Evolutionary conservation across 2,797 vertebrate species (phyloP), one percentile per base, ranked within the genome.

Genomic region (Bufotes viridis): DNA sequence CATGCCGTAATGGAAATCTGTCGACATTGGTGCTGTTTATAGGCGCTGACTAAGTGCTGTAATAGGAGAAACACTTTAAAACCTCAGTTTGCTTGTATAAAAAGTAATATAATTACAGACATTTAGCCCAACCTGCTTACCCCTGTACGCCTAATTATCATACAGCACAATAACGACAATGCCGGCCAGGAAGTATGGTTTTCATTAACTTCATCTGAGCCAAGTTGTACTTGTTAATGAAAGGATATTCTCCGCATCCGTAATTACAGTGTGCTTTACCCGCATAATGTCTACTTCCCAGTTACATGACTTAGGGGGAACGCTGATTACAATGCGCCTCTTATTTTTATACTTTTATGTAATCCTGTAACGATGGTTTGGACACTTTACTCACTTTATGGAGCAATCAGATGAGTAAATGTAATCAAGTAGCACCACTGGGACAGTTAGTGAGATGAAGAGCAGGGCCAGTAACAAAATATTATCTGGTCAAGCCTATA

Each of bases 31-130:
- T 61, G 78, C 78, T 80, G 57, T 80, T 80, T 80, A 80, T 80
- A 80, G 78, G 2, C 78, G 24, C 14, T 80, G 78, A 80, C 78
- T 80, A 80, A 80, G 57, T 80, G 58, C 78, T 80, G 78, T 61
- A 80, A 80, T 80, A 80, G 78, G 57, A 80, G 78, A 80, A 80
- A 80, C 58, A 80, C 78, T 80, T 42, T 61, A 61, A 80, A 80
- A 80, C 78, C 78, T 80, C 78, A 80, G 78, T 80, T 42, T 61
- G 26, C 78, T 80, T 61, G 26, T 61, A 80, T 22, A 61, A 57
- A 79, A 80, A 80, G 78, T 80, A 34, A 61, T 80, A 61, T 61
- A 80, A 80, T 80, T 42, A 80, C 57, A 61, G 78, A 61, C 57
- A 61, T 80, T 80, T 80, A 80, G 17, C 26, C 57, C 58, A 42